A percentile compares a stretch with the other conserved stretches of the same genome.
phyloP scores from a whole-genome alignment of 2,888 invertebrate species.

The Lochmaea crataegi region DNA sequence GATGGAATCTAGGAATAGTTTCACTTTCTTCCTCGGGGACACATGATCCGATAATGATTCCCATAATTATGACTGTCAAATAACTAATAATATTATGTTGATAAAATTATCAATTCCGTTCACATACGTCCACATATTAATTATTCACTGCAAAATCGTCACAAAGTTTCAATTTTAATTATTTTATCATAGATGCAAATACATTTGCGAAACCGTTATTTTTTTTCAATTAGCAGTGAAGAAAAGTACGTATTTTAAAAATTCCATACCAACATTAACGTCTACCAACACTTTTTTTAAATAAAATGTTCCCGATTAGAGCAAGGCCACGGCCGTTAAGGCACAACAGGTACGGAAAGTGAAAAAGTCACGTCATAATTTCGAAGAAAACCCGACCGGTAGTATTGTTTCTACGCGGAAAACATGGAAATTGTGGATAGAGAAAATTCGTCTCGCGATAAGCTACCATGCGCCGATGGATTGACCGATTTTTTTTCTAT shows the following conservation, averaged over 20 bases:
- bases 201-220: too few relatives aligned
- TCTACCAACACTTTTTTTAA: not conserved
- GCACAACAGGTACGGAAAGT: constrained; percentile 3
- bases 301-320: not conserved
- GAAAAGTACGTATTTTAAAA: too few relatives aligned
- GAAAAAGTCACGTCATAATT: not conserved
- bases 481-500: constrained; percentile 44
- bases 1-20: constrained; percentile 60
- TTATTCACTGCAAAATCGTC: not conserved
- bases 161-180: too few relatives aligned
- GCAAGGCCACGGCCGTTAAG: constrained; percentile 2
- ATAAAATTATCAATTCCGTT: not conserved
- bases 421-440: not conserved
- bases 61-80: constrained; percentile 65
- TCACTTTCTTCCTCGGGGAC: constrained; percentile 76
- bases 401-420: not conserved
- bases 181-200: too few relatives aligned
- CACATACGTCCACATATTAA: not conserved
- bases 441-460: constrained; percentile 26
- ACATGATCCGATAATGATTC: constrained; percentile 79
- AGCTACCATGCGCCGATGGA: constrained; percentile 52
- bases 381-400: too few relatives aligned
- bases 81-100: not conserved
- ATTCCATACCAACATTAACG: too few relatives aligned
- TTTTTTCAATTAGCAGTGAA: too few relatives aligned